Base-by-base conservation (phyloP, 2,113 vertebrate genomes). In the Colinus virginianus region DNA sequence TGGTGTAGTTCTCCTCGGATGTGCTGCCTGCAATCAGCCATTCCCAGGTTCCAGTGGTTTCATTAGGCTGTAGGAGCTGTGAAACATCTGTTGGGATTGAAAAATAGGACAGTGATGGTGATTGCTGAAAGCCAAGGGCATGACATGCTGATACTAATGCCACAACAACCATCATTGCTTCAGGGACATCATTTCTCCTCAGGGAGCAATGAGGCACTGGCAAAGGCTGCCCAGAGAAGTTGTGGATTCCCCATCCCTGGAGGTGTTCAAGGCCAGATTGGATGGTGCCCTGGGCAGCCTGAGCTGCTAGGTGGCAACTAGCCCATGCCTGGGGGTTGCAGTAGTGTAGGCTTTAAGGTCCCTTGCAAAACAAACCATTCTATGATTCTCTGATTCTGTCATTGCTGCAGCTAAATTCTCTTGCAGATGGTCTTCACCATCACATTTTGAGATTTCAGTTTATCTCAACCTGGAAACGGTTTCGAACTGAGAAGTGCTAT, bases 1-100 rank as follows among this genome's bases (percentile, higher is more conserved):
- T 1, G 1, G 40, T 68, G 32, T 4, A 1, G 21, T 21, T 53
- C 7, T 34, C 43, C n/a, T 69, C 0, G 0, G 45, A 10, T 26
- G 46, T 28, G 62, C 49, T 78, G 59, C 67, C 56, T 40, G 7
- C 48, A 58, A 28, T 23, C 74, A 59, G 62, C 25, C 26, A 4
- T 59, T 69, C 74, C 68, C 34, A 61, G 45, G 18, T 49, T 34
- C 34, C 36, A 34, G 0, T 11, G 18, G 4, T 66, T 89, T 70
- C 49, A 16, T n/a, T 34, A 58, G 38, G 22, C 23, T 59, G 20
- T 59, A 82, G 53, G 28, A 84, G 49, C 67, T 81, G 30, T 1
- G 1, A 36, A 88, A 69, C 0, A 0, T 38, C 36, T 43, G 9
- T 21, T 0, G 4, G 69, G 46, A 25, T 8, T 49, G 17, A 45